Percentiles rank a stretch among this genome's conserved stretches.
Conservation (phyloP, 92 coral and sea anemone species). For the Porites cylindrica region DNA sequence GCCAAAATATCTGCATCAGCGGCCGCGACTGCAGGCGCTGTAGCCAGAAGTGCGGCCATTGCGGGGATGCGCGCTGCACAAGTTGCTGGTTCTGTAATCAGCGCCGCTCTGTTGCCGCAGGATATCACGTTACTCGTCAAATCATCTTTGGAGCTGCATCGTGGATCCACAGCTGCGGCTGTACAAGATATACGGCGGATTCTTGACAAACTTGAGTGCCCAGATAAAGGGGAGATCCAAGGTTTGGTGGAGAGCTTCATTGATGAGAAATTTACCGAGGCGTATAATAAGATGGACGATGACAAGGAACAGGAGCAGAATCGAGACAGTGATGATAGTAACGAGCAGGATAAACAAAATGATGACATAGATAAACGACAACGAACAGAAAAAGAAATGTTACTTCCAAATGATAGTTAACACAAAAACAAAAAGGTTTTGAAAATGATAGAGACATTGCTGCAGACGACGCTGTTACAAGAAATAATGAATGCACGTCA, state of each 20-base stretch:
- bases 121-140: slow-evolving; percentile 37
- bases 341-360: too few relatives aligned
- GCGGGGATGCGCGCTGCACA: slow-evolving; percentile 46
- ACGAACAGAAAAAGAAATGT: too few relatives aligned
- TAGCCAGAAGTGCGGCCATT: slow-evolving; percentile 32
- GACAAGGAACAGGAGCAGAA: too few relatives aligned
- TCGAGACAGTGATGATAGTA: too few relatives aligned
- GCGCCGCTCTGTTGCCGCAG: slow-evolving; percentile 49
- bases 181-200: slow-evolving; percentile 39
- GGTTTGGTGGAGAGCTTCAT: not conserved
- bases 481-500: too few relatives aligned
- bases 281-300: not conserved
- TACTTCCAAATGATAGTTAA: too few relatives aligned
- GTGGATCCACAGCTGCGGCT: slow-evolving; percentile 39
- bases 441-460: too few relatives aligned
- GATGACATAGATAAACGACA: too few relatives aligned
- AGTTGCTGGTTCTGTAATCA: slow-evolving; percentile 24
- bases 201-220: slow-evolving; percentile 34
- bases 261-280: slow-evolving; percentile 44
- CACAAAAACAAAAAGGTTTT: too few relatives aligned
- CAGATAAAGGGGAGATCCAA: slow-evolving; percentile 20
- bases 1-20: slow-evolving; percentile 47
- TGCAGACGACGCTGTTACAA: too few relatives aligned
- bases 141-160: slow-evolving; percentile 45
- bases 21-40: slow-evolving; percentile 31